A percentile compares a stretch with the other conserved stretches of the same genome.
These are phyloP conservation scores for Triops cancriformis DNA, from an alignment of 1,140 invertebrate genomes.

Conservation along the genomic window DNA sequence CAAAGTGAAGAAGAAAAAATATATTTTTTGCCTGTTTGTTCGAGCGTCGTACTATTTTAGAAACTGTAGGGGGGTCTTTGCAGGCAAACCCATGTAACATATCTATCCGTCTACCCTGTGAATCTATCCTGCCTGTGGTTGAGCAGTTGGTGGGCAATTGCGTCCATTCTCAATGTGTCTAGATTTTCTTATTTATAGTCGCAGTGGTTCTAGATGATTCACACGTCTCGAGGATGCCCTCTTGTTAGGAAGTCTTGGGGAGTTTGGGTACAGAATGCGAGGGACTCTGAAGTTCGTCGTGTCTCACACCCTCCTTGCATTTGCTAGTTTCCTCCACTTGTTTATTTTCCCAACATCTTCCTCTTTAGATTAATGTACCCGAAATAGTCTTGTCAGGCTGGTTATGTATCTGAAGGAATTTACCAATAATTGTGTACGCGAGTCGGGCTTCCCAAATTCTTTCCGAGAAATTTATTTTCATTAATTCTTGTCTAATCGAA, in stretches of 20 bases:
- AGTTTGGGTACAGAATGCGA: not conserved
- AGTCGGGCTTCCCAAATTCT: not conserved
- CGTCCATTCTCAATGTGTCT: not conserved
- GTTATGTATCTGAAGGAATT: not conserved
- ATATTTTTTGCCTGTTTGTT: not conserved
- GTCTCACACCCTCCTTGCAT: not conserved
- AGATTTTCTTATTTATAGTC: not conserved
- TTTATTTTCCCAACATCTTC: too few relatives aligned
- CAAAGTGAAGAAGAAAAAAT: not conserved
- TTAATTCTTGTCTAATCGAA: not conserved
- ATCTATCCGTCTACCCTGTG: not conserved
- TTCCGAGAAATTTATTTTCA: not conserved
- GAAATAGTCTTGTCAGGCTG: not conserved
- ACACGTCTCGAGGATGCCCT: not conserved
- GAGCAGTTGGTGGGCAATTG: not conserved
- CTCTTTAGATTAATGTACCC: too few relatives aligned
- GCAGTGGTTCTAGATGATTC: not conserved
- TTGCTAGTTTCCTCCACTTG: not conserved
- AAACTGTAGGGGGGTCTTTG: not conserved
- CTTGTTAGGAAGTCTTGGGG: not conserved
- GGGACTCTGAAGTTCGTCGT: not conserved
- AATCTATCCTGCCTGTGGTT: not conserved
- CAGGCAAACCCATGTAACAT: not conserved
- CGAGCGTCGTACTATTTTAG: not conserved
- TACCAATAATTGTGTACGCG: not conserved